These are phyloP conservation scores for Entomobrya proxima DNA, from an alignment of 2,888 invertebrate species.

Conservation along the genomic window DNA sequence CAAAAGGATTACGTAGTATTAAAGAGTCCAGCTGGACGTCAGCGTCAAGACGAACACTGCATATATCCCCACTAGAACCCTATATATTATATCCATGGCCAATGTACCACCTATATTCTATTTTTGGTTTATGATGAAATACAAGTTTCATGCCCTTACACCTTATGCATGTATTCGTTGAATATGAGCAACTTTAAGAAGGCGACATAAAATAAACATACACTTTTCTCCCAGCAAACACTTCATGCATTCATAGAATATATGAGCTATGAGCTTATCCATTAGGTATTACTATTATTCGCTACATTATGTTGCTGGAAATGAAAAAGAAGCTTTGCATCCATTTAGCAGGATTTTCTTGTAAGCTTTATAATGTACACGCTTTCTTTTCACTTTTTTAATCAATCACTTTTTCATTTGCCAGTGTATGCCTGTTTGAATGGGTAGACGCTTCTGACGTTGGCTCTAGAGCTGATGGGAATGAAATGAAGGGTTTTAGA, in stretches of 20 bases:
- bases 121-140: constrained; percentile 22
- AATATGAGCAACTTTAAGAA: constrained; percentile 1
- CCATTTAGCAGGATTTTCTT: constrained; percentile 66
- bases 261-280: constrained; percentile 37
- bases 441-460: background rate
- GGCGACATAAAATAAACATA: background rate
- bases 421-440: constrained; percentile 27
- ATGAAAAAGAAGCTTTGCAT: constrained; percentile 58
- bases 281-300: constrained; percentile 36
- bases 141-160: background rate
- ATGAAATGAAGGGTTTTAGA: constrained; percentile 51
- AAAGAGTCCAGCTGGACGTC: constrained; percentile 58
- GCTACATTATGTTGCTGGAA: constrained; percentile 27
- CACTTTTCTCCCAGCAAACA: background rate
- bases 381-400: constrained; percentile 64
- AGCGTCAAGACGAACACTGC: constrained; percentile 43
- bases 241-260: background rate
- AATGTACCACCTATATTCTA: background rate
- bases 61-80: background rate
- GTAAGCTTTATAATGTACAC: constrained; percentile 60
- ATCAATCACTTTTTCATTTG: constrained; percentile 68
- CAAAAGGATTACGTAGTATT: constrained; percentile 56
- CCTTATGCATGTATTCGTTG: background rate
- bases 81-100: background rate
- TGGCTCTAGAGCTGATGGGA: constrained; percentile 10